Evolutionary conservation across 2,797 vertebrate genomes (phyloP).

Genomic region (Triplophysa yarkandensis): DNA sequence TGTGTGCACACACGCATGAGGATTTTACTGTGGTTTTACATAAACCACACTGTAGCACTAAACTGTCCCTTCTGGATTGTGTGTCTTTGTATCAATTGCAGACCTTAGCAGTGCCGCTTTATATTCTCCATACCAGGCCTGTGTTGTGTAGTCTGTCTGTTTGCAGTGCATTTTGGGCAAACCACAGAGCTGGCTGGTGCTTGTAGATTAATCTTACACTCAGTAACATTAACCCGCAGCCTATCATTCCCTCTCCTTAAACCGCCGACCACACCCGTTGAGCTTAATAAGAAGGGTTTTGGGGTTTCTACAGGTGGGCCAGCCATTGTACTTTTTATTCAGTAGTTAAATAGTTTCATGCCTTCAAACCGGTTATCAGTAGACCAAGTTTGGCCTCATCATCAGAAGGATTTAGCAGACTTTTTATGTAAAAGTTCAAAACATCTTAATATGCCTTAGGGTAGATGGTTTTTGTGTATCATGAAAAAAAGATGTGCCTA

Average conservation of each 20-base stretch:
- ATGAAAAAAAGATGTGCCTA: neutral
- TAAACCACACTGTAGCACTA: neutral
- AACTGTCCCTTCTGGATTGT: neutral
- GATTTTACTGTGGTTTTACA: no score
- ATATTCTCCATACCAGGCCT: neutral
- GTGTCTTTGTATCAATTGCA: neutral
- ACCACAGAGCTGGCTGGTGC: conserved; percentile 55
- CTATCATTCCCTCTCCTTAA: conserved; percentile 57
- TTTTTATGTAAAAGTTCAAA: neutral
- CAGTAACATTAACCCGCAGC: conserved; percentile 53
- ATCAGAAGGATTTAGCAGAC: no score
- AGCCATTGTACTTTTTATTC: neutral
- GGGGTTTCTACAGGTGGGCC: conserved; percentile 47
- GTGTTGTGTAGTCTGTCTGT: conserved; percentile 16
- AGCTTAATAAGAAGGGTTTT: conserved; percentile 16
- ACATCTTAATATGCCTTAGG: neutral
- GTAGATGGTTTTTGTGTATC: neutral
- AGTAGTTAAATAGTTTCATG: conserved; percentile 1
- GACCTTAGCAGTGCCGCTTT: neutral
- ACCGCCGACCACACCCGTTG: conserved; percentile 57
- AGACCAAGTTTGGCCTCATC: neutral
- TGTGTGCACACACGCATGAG: neutral
- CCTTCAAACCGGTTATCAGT: neutral
- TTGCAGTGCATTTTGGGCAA: conserved; percentile 35
- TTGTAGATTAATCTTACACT: conserved; percentile 56